Conservation (phyloP, 2,113 vertebrate genomes). For the Neotoma lepida region DNA sequence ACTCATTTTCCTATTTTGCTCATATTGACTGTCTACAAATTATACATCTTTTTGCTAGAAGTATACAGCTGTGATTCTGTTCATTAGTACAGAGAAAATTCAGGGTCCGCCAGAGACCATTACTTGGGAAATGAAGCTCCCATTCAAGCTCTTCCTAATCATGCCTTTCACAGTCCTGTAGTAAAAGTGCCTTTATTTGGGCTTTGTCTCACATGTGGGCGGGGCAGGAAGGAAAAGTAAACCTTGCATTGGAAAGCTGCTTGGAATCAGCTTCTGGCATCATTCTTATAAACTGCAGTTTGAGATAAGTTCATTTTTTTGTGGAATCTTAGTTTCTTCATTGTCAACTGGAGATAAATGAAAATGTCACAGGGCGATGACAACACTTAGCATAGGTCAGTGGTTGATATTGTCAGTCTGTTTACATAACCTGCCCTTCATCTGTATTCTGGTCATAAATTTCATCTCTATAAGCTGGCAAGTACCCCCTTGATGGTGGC, state of each 20-base stretch:
- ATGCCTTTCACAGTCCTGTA: background rate
- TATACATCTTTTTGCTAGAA: constrained; percentile 6
- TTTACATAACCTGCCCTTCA: background rate
- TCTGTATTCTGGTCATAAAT: background rate
- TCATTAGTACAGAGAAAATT: background rate
- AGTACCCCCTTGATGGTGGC: background rate
- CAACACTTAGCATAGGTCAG: background rate
- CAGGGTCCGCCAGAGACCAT: constrained; percentile 14
- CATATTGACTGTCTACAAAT: background rate
- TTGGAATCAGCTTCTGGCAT: background rate
- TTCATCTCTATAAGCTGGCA: background rate
- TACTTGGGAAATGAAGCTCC: constrained; percentile 31
- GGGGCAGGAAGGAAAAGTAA: background rate
- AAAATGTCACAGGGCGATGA: background rate
- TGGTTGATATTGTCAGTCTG: background rate
- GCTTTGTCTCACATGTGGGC: background rate
- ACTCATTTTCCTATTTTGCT: constrained; percentile 2
- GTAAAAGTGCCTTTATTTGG: constrained; percentile 26
- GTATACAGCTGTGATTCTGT: constrained; percentile 31
- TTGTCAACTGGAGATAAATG: background rate
- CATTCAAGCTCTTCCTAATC: background rate
- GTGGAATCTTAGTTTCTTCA: background rate
- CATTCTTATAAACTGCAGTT: background rate
- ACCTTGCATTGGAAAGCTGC: background rate
- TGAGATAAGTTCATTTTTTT: constrained; percentile 4